These are phyloP conservation scores for Morus bassanus DNA, from an alignment of 2,797 vertebrate species.

Conservation along the genomic window DNA sequence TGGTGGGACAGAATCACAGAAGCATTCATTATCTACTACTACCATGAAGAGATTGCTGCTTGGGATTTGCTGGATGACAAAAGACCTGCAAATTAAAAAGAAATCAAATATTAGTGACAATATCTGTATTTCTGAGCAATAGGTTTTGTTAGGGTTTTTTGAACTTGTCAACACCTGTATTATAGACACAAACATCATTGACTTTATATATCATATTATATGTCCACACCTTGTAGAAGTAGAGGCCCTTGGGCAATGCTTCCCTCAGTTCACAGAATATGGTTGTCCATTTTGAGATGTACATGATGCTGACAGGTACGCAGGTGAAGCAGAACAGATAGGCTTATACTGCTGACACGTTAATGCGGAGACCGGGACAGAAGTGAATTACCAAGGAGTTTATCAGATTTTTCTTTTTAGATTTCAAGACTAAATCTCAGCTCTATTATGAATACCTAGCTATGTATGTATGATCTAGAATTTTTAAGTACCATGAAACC, in stretches of 20 bases:
- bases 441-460: neutral
- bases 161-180: neutral
- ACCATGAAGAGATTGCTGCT: conserved; percentile 99
- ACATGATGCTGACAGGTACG: neutral
- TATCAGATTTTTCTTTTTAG: neutral
- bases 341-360: neutral
- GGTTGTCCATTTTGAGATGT: neutral
- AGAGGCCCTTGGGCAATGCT: neutral
- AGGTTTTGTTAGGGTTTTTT: neutral
- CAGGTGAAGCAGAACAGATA: neutral
- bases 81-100: conserved; percentile 83
- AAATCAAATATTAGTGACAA: neutral
- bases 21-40: conserved; percentile 95
- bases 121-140: neutral
- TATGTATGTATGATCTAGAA: neutral
- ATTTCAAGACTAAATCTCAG: neutral
- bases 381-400: neutral
- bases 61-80: conserved; percentile 98
- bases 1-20: conserved; percentile 84
- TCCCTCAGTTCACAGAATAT: neutral
- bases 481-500: neutral
- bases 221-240: neutral
- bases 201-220: neutral
- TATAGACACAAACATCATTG: neutral
- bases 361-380: neutral